Conservation (phyloP, 1,140 invertebrate species). For the Sweltsa coloradensis region DNA sequence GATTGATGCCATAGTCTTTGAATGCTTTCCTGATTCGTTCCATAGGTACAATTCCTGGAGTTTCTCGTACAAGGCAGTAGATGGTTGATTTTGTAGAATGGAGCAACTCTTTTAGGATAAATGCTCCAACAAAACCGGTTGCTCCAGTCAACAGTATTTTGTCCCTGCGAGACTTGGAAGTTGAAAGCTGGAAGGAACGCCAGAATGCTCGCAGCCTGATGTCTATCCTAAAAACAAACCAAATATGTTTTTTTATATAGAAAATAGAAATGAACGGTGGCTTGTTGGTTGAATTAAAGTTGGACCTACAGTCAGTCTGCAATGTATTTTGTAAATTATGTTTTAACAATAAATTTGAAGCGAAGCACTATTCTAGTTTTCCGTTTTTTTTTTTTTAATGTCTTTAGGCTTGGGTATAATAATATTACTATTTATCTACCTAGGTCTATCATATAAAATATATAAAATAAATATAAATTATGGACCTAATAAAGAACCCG, state of each 20-base stretch:
- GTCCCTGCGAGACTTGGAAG: conserved; percentile 14
- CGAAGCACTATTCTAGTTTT: too few relatives aligned
- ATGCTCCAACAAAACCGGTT: conserved; percentile 34
- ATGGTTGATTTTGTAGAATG: conserved; percentile 27
- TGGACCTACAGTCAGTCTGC: too few relatives aligned
- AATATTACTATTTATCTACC: too few relatives aligned
- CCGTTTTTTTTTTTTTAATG: too few relatives aligned
- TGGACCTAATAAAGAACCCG: too few relatives aligned
- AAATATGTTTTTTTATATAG: background rate
- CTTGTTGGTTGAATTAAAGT: too few relatives aligned
- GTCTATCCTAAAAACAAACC: conserved; percentile 12
- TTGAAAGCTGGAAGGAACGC: conserved; percentile 16
- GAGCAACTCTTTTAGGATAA: conserved; percentile 30
- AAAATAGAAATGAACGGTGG: too few relatives aligned
- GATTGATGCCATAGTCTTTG: conserved; percentile 27
- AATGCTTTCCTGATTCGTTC: conserved; percentile 27
- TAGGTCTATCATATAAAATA: too few relatives aligned
- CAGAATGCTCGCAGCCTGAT: conserved; percentile 16
- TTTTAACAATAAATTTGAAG: too few relatives aligned
- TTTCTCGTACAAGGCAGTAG: conserved; percentile 34
- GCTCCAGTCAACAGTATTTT: conserved; percentile 32
- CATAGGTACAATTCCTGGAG: conserved; percentile 21
- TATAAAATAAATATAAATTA: too few relatives aligned
- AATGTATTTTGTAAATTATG: too few relatives aligned
- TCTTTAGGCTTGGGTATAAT: too few relatives aligned